Base-by-base conservation (phyloP, 2,797 vertebrate species). In the Simalia tracyae region DNA sequence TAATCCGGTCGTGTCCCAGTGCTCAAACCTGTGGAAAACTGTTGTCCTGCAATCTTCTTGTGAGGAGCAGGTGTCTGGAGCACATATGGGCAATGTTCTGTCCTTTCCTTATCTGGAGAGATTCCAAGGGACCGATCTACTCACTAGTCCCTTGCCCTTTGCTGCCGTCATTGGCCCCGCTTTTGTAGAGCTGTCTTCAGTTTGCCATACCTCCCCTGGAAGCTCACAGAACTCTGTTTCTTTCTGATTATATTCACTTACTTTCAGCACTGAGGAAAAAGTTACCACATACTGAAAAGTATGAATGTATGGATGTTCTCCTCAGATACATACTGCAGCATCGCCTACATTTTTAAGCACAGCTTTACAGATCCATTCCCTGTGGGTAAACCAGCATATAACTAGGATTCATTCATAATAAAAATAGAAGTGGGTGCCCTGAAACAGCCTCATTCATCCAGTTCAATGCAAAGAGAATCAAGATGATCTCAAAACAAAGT, bases 301-400 rank as follows among this genome's bases (percentile, higher is more conserved):
- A 63, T 56, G 42, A 63, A 54, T 64, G 31, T 61, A 54, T 56
- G n/a, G 46, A 46, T 63, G 6, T 22, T 59, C 19, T 57, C 26
- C 56, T 42, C 56, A 61, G 26, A 76, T 50, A 6, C 50, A 72
- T 4, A n/a, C 12, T 72, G 66, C 6, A 76, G 54, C 64, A 87
- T 61, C 85, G 76, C 36, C 85, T 66, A 87, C 86, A 81, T 91
- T 91, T 81, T 87, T 87, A 59, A 59, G 66, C 17, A 76, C 28
- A 81, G 85, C 6, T 76, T 87, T 66, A 76, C 26, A 66, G 9
- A 24, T 76, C 56, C 85, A 59, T 72, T 12, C 59, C 54, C 19
- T 76, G 10, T 5, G 22, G 31, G n/a, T 87, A 50, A 87, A 76
- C 56, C 14, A 72, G 64, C 24, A 86, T 36, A 59, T 22, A 68